Conservation (phyloP, 2,113 vertebrate genomes). For the Microcebus griseorufus region DNA sequence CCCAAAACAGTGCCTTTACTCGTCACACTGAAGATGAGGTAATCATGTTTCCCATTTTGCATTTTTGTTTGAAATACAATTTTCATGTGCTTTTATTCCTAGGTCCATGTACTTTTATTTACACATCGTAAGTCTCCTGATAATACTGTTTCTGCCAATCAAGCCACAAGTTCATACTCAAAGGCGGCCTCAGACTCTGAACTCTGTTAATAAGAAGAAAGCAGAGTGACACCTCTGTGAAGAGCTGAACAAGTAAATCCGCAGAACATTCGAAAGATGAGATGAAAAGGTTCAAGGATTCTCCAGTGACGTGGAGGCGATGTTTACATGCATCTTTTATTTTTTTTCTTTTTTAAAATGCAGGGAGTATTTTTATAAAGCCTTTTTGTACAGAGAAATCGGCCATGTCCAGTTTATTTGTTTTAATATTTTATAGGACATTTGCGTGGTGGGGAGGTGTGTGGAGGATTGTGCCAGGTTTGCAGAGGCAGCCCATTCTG, state of each 20-base stretch:
- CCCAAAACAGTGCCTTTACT: background rate
- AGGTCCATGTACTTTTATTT: slow-evolving; percentile 97
- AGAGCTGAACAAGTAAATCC: background rate
- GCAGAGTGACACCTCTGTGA: slow-evolving; percentile 76
- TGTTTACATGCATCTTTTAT: slow-evolving; percentile 69
- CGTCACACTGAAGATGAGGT: background rate
- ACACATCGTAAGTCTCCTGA: slow-evolving; percentile 93
- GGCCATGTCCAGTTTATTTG: slow-evolving; percentile 50
- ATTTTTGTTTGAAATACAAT: background rate
- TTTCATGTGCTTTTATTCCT: slow-evolving; percentile 69
- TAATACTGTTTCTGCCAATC: slow-evolving; percentile 86
- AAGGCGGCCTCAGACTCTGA: slow-evolving; percentile 70
- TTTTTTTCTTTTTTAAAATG: slow-evolving; percentile 59
- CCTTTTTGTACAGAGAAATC: slow-evolving; percentile 81
- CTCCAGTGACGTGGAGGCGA: slow-evolving; percentile 56
- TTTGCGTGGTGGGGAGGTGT: background rate
- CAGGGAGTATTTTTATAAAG: slow-evolving; percentile 82
- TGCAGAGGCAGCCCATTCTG: background rate
- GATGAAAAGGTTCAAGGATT: background rate
- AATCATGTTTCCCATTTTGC: background rate
- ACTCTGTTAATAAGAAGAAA: slow-evolving; percentile 81
- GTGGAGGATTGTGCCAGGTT: background rate
- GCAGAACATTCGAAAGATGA: background rate
- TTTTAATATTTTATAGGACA: slow-evolving; percentile 72
- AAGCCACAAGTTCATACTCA: slow-evolving; percentile 70